Conservation (phyloP, 2,797 vertebrate species). For the Sparus aurata region DNA sequence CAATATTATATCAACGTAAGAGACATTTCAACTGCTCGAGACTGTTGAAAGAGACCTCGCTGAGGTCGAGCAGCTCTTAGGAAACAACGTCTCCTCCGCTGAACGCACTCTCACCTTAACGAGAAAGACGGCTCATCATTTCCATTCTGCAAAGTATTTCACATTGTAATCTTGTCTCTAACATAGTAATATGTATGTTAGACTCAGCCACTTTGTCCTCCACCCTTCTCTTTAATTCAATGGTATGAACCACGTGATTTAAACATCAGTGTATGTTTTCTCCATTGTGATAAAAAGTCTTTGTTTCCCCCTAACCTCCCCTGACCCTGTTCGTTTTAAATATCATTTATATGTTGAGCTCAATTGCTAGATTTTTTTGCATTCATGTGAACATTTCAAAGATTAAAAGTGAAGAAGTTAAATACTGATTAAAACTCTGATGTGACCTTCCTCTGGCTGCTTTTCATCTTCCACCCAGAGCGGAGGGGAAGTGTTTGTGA, state of each 20-base stretch:
- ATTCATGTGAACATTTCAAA: neutral
- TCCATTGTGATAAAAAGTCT: neutral
- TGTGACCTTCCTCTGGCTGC: neutral
- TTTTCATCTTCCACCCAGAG: slow-evolving; percentile 11
- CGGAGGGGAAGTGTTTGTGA: slow-evolving; percentile 12
- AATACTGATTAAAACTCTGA: neutral
- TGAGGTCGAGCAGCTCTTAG: too few species aligned
- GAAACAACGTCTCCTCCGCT: too few species aligned
- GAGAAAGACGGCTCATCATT: too few species aligned
- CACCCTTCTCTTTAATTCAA: neutral
- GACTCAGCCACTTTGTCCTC: neutral
- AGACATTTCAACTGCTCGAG: too few species aligned
- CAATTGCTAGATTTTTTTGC: too few species aligned
- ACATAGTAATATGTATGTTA: too few species aligned
- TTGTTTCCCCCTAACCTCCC: neutral
- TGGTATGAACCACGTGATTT: neutral
- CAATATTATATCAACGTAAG: too few species aligned
- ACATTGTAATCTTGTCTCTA: too few species aligned
- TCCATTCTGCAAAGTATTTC: too few species aligned
- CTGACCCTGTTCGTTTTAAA: neutral
- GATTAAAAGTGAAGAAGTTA: neutral
- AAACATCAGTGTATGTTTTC: too few species aligned
- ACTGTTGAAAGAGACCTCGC: too few species aligned
- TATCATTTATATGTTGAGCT: neutral
- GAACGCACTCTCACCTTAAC: too few species aligned